Evolutionary conservation across 2,797 vertebrate genomes (phyloP), one percentile per base, ranked within the genome.

Genomic region (Clarias platycephalus): DNA sequence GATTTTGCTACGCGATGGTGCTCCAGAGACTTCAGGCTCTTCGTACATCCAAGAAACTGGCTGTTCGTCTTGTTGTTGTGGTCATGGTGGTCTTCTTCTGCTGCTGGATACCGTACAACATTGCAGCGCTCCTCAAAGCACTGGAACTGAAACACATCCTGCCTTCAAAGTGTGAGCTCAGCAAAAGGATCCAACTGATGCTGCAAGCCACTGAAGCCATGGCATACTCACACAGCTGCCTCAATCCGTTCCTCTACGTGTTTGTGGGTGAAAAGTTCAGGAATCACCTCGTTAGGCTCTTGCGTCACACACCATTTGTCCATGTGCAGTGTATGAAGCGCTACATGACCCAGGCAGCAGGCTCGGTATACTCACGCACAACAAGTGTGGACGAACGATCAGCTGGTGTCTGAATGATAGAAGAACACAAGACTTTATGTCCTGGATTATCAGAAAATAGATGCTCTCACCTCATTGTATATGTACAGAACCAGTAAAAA

Each of bases 181-280:
- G 95, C 89, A 92, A 89, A 16, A 90, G 60, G 53, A 90, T 97
- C 81, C 89, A 53, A 72, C 71, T 94, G 1, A 92, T 94, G 68
- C 75, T 95, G 26, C 93, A 97, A 84, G 83, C 94, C 72, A 97
- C 97, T 0, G 96, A 97, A 90, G 93, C 90, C 28, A 67, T 97
- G 0, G 94, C 96, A 22, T 97, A 97, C 84, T 92, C 93, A 0
- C 97, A 99, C 89, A 97, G 96, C 92, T 97, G 96, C 89, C 92
- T 98, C 37, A 98, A 98, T 80, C 97, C 97, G 0, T 80, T 98
- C 88, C 94, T 99, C 77, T 99, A 98, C 72, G 97, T 97, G 82
- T 97, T 98, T 88, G 94, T 96, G n/a, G 97, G 96, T 0, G 90
- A 96, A 88, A 98, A 96, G 75, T 98, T 98, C 86, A 96, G 95